Evolutionary conservation across 2,113 vertebrate species (phyloP).

Genomic region (Symphodus melops): DNA sequence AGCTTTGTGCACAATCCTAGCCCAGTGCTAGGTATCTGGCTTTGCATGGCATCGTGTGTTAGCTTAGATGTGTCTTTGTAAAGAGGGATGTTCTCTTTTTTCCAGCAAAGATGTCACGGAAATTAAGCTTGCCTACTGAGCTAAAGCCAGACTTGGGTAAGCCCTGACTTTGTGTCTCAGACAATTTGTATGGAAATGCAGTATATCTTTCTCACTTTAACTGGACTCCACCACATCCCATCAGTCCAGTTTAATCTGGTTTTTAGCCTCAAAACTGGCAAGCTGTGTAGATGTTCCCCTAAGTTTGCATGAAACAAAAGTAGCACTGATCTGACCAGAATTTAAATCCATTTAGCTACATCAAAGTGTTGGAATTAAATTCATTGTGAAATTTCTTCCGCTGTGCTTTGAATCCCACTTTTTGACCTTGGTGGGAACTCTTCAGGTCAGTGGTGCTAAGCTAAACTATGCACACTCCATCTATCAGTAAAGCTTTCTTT

Average conservation of each 20-base stretch:
- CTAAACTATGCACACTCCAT: slow-evolving; percentile 62
- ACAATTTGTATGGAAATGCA: slow-evolving; percentile 67
- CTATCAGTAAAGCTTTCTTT: slow-evolving; percentile 65
- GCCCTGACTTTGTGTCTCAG: slow-evolving; percentile 86
- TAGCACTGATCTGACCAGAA: slow-evolving; percentile 70
- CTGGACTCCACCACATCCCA: slow-evolving; percentile 71
- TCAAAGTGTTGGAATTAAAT: slow-evolving; percentile 40
- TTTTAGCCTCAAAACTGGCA: slow-evolving; percentile 69
- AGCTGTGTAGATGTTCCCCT: slow-evolving; percentile 59
- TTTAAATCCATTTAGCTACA: slow-evolving; percentile 24
- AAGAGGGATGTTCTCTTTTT: slow-evolving; percentile 94
- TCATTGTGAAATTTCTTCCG: slow-evolving; percentile 23
- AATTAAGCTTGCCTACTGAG: slow-evolving; percentile 99
- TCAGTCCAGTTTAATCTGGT: slow-evolving; percentile 64
- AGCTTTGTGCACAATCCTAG: slow-evolving; percentile 59
- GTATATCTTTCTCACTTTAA: slow-evolving; percentile 49
- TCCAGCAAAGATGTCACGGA: slow-evolving; percentile 99
- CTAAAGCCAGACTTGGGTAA: slow-evolving; percentile 99
- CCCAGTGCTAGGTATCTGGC: slow-evolving; percentile 60
- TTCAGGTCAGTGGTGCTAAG: slow-evolving; percentile 69
- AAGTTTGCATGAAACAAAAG: slow-evolving; percentile 71
- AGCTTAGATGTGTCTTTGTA: slow-evolving; percentile 86
- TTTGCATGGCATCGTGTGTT: slow-evolving; percentile 83
- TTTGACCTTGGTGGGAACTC: slow-evolving; percentile 46
- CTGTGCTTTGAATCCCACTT: slow-evolving; percentile 15